A percentile compares a stretch with the other conserved stretches of the same genome.
Conservation (phyloP, 2,797 vertebrate genomes). For the Pangasius krempfi region DNA sequence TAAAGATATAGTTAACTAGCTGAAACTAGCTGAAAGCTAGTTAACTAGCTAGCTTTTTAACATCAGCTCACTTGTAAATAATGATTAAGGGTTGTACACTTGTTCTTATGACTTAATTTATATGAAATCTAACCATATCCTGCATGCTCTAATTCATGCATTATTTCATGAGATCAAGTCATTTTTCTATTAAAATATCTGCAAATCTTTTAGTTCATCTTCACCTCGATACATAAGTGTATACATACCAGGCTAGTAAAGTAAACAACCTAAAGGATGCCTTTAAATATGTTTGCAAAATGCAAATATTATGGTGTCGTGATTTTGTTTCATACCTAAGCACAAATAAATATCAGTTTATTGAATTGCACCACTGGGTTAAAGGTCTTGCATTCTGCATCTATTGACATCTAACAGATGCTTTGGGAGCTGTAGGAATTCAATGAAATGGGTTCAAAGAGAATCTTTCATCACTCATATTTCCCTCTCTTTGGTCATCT, state of each 20-base stretch:
- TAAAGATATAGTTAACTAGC: neutral
- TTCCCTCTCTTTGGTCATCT: constrained; percentile 23
- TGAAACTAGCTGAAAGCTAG: too few relatives aligned
- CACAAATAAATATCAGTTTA: constrained; percentile 29
- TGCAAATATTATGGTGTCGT: neutral
- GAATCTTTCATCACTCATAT: constrained; percentile 40
- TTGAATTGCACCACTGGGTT: constrained; percentile 34
- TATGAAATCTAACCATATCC: neutral
- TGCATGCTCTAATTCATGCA: neutral
- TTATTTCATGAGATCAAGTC: neutral
- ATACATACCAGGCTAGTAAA: neutral
- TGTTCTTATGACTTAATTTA: neutral
- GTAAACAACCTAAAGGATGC: neutral
- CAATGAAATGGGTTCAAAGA: constrained; percentile 27
- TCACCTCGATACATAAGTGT: neutral
- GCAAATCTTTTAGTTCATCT: neutral
- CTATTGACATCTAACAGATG: constrained; percentile 31
- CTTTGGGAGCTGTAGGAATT: constrained; percentile 32
- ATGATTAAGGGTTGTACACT: too few relatives aligned
- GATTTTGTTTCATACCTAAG: constrained; percentile 2
- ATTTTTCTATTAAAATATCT: neutral
- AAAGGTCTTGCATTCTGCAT: constrained; percentile 22
- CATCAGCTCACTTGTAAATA: neutral
- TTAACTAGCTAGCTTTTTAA: neutral
- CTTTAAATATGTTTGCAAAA: neutral